Evolutionary conservation across 1,140 invertebrate genomes (phyloP).

Genomic region (Dermatophagoides farinae): DNA sequence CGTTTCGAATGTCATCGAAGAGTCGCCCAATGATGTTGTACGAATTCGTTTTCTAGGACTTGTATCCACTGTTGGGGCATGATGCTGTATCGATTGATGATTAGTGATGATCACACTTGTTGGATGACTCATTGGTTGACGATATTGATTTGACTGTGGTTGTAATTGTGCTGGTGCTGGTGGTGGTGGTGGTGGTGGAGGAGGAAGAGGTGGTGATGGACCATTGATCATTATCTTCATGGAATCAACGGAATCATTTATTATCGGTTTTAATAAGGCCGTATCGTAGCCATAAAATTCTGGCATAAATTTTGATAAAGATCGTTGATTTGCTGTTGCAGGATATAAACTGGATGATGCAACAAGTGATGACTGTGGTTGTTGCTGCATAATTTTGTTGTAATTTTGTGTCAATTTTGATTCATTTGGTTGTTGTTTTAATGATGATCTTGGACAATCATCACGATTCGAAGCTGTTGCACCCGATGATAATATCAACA

Average conservation of each 20-base stretch:
- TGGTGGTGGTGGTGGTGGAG: not conserved
- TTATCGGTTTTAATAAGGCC: not conserved
- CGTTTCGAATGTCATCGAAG: too few relatives aligned
- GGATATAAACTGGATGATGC: too few relatives aligned
- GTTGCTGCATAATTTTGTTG: too few relatives aligned
- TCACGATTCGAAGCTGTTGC: not conserved
- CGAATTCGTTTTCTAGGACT: too few relatives aligned
- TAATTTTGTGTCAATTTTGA: too few relatives aligned
- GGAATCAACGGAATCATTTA: not conserved
- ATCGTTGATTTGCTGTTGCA: not conserved
- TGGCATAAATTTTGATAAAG: not conserved
- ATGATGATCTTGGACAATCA: not conserved
- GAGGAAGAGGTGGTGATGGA: not conserved
- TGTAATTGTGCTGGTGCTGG: not conserved
- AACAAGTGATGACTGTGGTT: too few relatives aligned
- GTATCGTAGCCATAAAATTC: not conserved
- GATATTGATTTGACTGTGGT: not conserved
- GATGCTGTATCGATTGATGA: too few relatives aligned
- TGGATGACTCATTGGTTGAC: not conserved
- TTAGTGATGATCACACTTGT: conserved; percentile 6
- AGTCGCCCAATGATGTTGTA: too few relatives aligned
- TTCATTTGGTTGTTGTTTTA: not conserved
- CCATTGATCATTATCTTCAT: not conserved
- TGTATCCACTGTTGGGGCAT: too few relatives aligned
- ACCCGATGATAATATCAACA: conserved; percentile 33